phyloP scores from a whole-genome alignment of 2,888 invertebrate genomes.

The Incurvaria masculella region DNA sequence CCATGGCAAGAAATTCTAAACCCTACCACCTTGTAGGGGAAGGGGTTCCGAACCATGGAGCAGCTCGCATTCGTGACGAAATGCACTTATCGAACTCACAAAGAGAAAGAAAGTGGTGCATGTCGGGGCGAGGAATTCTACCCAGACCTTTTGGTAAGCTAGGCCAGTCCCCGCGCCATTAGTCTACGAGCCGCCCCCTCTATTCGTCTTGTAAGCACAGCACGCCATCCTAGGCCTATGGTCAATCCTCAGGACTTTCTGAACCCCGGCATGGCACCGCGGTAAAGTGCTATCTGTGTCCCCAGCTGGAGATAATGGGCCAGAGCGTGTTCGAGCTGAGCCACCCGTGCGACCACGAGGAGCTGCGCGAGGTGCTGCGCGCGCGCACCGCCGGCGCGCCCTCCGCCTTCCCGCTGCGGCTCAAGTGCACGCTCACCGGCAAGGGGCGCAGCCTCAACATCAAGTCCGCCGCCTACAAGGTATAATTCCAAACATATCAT shows the following conservation, averaged over 20 bases:
- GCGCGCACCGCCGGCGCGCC: constrained; percentile 38
- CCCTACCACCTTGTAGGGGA: no score
- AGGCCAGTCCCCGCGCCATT: no score
- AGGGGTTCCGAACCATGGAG: no score
- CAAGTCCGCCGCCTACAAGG: constrained; percentile 95
- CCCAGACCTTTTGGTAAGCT: constrained; percentile 15
- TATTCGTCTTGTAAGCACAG: no score
- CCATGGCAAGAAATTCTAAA: no score
- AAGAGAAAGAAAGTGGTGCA: no score
- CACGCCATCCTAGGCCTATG: no score
- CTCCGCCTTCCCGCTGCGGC: constrained; percentile 70
- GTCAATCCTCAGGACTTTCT: constrained; percentile 8
- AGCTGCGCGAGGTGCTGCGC: constrained; percentile 66
- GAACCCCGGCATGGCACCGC: constrained; percentile 1
- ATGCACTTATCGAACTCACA: no score
- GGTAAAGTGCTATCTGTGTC: constrained; percentile 14
- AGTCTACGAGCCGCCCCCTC: no score
- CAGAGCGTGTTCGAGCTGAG: constrained; percentile 92
- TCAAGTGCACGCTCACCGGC: constrained; percentile 92
- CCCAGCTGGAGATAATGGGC: constrained; percentile 93
- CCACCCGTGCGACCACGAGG: constrained; percentile 94
- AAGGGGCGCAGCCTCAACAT: constrained; percentile 95
- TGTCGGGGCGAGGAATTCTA: no score
- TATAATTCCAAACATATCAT: no score
- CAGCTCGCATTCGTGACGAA: no score